phyloP scores from a whole-genome alignment of 1,140 invertebrate species.

The Neoseiulus cucumeris region DNA sequence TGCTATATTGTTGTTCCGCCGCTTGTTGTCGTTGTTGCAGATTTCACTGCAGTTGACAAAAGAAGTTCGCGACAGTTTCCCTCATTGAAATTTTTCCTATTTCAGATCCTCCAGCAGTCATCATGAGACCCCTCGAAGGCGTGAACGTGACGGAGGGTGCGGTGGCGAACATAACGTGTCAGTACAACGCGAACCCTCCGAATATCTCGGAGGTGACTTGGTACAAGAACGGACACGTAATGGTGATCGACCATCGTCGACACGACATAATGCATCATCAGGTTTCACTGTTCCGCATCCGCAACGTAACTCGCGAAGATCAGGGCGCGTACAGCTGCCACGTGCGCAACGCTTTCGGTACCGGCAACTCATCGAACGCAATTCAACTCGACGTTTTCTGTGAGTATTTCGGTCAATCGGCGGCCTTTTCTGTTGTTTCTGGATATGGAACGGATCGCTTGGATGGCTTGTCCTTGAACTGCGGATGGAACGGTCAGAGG shows the following conservation, averaged over 20 bases:
- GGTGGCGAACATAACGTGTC: constrained; percentile 19
- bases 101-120: constrained; percentile 22
- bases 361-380: constrained; percentile 19
- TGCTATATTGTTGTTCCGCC: too few species aligned
- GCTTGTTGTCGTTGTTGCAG: too few species aligned
- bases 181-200: constrained; percentile 21
- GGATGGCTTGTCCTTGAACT: too few species aligned
- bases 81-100: too few species aligned
- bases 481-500: too few species aligned
- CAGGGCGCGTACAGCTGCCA: constrained; percentile 21
- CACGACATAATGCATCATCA: constrained; percentile 14
- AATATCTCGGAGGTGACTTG: constrained; percentile 22
- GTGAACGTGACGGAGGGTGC: constrained; percentile 19
- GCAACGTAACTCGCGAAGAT: constrained; percentile 23
- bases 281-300: constrained; percentile 13
- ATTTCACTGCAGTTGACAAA: too few species aligned
- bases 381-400: constrained; percentile 20
- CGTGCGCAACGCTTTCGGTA: constrained; percentile 23
- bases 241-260: constrained; percentile 14
- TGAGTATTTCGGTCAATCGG: constrained; percentile 15
- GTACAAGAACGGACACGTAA: constrained; percentile 19
- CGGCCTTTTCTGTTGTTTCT: too few species aligned
- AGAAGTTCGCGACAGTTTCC: too few species aligned
- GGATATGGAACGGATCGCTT: too few species aligned
- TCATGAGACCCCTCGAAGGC: constrained; percentile 18